Base-by-base conservation (phyloP, 2,888 invertebrate species). In the Luperina nickerlii region DNA sequence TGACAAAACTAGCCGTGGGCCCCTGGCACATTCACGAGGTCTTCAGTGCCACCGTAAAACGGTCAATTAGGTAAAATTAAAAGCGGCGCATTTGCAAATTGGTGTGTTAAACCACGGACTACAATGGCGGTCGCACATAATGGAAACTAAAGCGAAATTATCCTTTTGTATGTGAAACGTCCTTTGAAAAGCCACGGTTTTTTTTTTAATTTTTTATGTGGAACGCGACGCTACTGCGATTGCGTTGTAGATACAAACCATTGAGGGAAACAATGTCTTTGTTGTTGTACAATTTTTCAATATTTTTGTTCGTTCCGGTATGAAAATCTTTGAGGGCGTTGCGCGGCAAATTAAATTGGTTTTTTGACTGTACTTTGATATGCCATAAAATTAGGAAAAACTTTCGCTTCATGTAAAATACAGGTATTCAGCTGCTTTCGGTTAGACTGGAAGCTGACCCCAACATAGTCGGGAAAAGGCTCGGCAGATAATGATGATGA, bases 101-200 rank as follows among this genome's bases (percentile, higher is more conserved):
- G 91, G 90, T 86, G 85, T 90, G 86, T 91, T 91, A 90, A 92
- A 90, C 90, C 90, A 90, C 88, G 79, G 86, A 84, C 87, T 91
- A 94, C 94, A 94, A 93, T 91, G 84, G 90, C 87, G 66, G 80
- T 71, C 81, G 87, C 86, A 90, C 89, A 92, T 93, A 93, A 92
- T 91, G 90, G 91, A 90, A 93, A 93, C 94, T 93, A 93, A 90
- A 92, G 92, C 90, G 87, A 90, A 94, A 94, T 94, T 94, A 94
- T 94, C 92, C 95, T 94, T 95, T 95, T 95, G 94, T 95, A 88
- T 92, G 92, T 92, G 90, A 91, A 94, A 93, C 93, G 92, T 92
- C 93, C 93, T 94, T 92, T 94, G 92, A 92, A 92, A 91, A 90
- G 88, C 87, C 90, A 87, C 90, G 18, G 20, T 8, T 45, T 82